phyloP scores from a whole-genome alignment of 2,888 invertebrate genomes.

The Drosophila meridionalis region DNA sequence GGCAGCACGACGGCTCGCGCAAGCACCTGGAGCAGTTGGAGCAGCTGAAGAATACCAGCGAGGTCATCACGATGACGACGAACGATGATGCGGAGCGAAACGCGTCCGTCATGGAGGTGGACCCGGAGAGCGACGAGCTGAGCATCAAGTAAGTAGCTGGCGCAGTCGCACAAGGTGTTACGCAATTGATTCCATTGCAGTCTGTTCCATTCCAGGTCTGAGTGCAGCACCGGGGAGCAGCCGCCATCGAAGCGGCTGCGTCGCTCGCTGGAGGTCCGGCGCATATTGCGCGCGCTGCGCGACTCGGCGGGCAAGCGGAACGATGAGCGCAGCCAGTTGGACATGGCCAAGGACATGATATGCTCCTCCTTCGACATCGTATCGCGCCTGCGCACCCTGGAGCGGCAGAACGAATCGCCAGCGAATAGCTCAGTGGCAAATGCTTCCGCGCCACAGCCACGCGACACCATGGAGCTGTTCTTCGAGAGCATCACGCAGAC shows the following conservation, averaged over 20 bases:
- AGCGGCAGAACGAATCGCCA: conserved; percentile 24
- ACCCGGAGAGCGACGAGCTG: conserved; percentile 53
- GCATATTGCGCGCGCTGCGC: conserved; percentile 53
- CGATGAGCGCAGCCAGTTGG: conserved; percentile 64
- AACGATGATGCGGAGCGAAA: conserved; percentile 5
- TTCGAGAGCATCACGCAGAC: conserved; percentile 80
- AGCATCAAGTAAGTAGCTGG: conserved; percentile 62
- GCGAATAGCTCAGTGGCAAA: not conserved
- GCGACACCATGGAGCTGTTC: conserved; percentile 77
- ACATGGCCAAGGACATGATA: conserved; percentile 73
- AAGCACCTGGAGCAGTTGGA: conserved; percentile 54
- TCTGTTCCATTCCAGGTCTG: conserved; percentile 53
- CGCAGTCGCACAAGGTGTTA: not conserved
- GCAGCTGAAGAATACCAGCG: not conserved
- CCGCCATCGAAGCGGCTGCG: conserved; percentile 55
- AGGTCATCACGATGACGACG: not conserved
- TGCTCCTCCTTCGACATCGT: conserved; percentile 69
- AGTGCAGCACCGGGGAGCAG: conserved; percentile 53
- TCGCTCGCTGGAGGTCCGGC: conserved; percentile 52
- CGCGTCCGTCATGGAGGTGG: conserved; percentile 24
- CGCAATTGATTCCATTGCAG: conserved; percentile 6
- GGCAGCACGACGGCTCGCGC: conserved; percentile 64
- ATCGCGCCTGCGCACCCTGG: conserved; percentile 60
- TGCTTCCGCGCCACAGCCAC: conserved; percentile 12
- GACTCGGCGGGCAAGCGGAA: conserved; percentile 45